A percentile compares a stretch with the other conserved stretches of the same genome.
These are phyloP conservation scores for Cryptocheilus praepositus DNA, from an alignment of 2,888 invertebrate species.

Conservation along the genomic window DNA sequence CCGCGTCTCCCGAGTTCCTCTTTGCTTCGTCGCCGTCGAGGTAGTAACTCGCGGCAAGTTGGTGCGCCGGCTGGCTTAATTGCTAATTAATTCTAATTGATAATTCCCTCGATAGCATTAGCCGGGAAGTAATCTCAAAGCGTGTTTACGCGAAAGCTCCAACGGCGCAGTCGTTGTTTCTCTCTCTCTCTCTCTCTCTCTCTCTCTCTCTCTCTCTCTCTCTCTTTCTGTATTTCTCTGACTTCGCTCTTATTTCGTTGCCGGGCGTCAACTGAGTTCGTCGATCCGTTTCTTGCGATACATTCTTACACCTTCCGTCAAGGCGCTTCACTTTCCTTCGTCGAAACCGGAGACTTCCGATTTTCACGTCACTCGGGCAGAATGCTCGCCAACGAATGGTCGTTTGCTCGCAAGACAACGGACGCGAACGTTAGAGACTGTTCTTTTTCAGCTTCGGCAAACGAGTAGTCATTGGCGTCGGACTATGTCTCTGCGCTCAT, in stretches of 20 bases:
- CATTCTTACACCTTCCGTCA: too few relatives aligned
- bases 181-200: constrained; percentile 10
- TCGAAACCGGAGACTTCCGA: too few relatives aligned
- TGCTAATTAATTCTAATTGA: constrained; percentile 65
- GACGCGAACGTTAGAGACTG: too few relatives aligned
- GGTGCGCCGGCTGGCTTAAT: constrained; percentile 55
- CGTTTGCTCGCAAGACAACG: too few relatives aligned
- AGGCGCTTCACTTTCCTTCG: too few relatives aligned
- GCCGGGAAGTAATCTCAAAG: constrained; percentile 54
- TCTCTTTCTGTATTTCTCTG: constrained; percentile 7
- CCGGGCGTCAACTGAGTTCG: neutral
- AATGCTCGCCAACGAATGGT: too few relatives aligned
- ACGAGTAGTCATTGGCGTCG: too few relatives aligned
- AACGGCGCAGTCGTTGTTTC: constrained; percentile 29
- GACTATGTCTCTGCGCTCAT: too few relatives aligned
- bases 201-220: constrained; percentile 8
- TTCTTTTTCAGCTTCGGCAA: too few relatives aligned
- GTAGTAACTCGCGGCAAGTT: constrained; percentile 49
- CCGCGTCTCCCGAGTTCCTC: constrained; percentile 13
- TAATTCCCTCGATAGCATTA: constrained; percentile 54
- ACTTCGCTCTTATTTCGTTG: neutral
- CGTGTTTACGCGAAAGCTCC: constrained; percentile 59
- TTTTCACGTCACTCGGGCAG: too few relatives aligned
- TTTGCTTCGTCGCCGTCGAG: constrained; percentile 31
- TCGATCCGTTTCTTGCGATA: neutral